Percentiles rank a stretch among this genome's conserved stretches.
Conservation (phyloP, 2,113 vertebrate genomes). For the Vulpes lagopus region DNA sequence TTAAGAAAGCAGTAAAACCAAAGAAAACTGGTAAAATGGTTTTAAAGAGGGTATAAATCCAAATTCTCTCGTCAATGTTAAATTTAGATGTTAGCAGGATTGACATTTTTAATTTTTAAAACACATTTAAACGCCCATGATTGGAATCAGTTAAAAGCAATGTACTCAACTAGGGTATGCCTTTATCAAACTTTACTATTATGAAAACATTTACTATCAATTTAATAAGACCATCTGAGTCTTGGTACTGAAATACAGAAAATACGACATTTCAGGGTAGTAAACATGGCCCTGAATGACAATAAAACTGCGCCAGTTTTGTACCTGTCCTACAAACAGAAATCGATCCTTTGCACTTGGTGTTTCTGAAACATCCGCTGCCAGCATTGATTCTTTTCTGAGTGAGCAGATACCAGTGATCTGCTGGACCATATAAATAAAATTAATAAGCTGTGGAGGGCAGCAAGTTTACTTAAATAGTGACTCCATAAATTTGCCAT, state of each 20-base stretch:
- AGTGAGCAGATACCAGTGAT: slow-evolving; percentile 73
- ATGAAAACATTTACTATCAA: slow-evolving; percentile 62
- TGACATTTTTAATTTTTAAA: slow-evolving; percentile 73
- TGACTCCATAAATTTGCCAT: slow-evolving; percentile 81
- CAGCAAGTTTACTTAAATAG: slow-evolving; percentile 76
- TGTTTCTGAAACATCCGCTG: slow-evolving; percentile 78
- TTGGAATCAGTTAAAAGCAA: slow-evolving; percentile 78
- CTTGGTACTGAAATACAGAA: slow-evolving; percentile 78
- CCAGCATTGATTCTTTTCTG: slow-evolving; percentile 84
- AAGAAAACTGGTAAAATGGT: slow-evolving; percentile 75
- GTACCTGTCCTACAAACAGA: slow-evolving; percentile 58
- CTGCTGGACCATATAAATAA: slow-evolving; percentile 78
- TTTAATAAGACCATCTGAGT: slow-evolving; percentile 72
- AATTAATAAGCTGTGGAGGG: slow-evolving; percentile 75
- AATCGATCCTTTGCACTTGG: slow-evolving; percentile 67
- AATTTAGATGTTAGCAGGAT: slow-evolving; percentile 79
- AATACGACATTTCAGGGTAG: slow-evolving; percentile 72
- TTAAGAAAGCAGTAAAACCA: slow-evolving; percentile 88
- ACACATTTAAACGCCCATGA: slow-evolving; percentile 78
- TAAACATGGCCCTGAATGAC: slow-evolving; percentile 76
- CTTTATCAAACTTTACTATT: slow-evolving; percentile 71
- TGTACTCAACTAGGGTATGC: slow-evolving; percentile 70
- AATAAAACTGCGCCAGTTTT: slow-evolving; percentile 48
- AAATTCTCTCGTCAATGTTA: slow-evolving; percentile 61
- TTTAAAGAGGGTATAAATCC: slow-evolving; percentile 77